These are phyloP conservation scores for Nudaria mundana DNA, from an alignment of 2,888 invertebrate species.

Conservation along the genomic window DNA sequence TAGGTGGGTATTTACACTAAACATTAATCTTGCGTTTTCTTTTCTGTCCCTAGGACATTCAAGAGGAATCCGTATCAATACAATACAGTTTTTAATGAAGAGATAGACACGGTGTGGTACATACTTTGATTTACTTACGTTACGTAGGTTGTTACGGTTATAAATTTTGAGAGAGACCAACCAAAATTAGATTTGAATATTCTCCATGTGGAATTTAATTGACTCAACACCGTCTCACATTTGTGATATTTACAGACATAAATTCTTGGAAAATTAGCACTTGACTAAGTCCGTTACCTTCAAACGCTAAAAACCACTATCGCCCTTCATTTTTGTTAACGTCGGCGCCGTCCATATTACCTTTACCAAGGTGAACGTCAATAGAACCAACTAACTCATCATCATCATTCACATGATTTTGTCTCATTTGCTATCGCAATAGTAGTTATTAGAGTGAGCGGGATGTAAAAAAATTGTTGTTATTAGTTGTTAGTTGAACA, in stretches of 20 bases:
- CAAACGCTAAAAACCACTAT: conserved; percentile 62
- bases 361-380: conserved; percentile 70
- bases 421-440: conserved; percentile 51
- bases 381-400: conserved; percentile 53
- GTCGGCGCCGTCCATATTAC: conserved; percentile 60
- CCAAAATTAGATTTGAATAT: too few species aligned
- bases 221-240: conserved; percentile 12
- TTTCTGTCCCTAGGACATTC: too few species aligned
- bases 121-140: too few species aligned
- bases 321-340: conserved; percentile 80
- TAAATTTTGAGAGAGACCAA: too few species aligned
- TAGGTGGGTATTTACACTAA: too few species aligned
- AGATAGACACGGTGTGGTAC: too few species aligned
- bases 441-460: conserved; percentile 51
- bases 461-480: conserved; percentile 63
- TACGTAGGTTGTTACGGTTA: too few species aligned
- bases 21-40: too few species aligned
- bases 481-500: conserved; percentile 65
- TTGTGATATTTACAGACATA: conserved; percentile 43
- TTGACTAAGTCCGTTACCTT: conserved; percentile 63
- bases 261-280: conserved; percentile 60
- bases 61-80: too few species aligned
- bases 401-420: conserved; percentile 52
- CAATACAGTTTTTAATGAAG: too few species aligned
- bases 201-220: conserved; percentile 19